Conservation (phyloP, 2,113 vertebrate genomes). For the Kryptolebias marmoratus region DNA sequence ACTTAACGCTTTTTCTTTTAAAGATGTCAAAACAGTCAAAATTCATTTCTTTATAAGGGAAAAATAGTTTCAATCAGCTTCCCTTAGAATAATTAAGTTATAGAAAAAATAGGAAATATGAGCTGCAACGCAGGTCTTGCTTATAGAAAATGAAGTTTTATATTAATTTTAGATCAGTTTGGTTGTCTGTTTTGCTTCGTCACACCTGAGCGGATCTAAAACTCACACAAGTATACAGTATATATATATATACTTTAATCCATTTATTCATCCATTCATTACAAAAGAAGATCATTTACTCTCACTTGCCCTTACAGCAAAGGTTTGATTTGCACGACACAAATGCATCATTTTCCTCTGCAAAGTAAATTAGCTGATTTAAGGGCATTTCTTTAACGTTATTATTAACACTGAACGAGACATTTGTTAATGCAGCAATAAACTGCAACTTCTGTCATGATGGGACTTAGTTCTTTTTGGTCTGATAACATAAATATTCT, state of each 20-base stretch:
- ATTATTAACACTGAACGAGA: conserved; percentile 40
- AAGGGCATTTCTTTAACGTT: conserved; percentile 12
- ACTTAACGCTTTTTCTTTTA: neutral
- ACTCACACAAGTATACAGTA: neutral
- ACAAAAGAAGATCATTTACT: neutral
- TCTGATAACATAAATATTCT: too few species aligned
- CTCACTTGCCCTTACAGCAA: neutral
- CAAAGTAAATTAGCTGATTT: neutral
- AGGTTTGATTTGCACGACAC: neutral
- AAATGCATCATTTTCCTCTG: conserved; percentile 8
- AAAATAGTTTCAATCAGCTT: neutral
- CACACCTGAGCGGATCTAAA: neutral
- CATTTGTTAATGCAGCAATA: neutral
- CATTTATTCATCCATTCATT: too few species aligned
- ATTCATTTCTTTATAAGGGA: neutral
- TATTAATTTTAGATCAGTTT: neutral
- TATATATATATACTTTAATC: too few species aligned
- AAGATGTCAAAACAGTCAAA: neutral
- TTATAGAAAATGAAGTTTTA: too few species aligned
- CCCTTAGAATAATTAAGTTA: too few species aligned
- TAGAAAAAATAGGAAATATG: neutral
- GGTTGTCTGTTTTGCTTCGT: neutral
- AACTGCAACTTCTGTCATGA: conserved; percentile 11
- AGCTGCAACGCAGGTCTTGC: neutral
- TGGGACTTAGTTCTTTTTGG: neutral